Conservation (phyloP, 2,797 vertebrate species). For the Eremophila alpestris region DNA sequence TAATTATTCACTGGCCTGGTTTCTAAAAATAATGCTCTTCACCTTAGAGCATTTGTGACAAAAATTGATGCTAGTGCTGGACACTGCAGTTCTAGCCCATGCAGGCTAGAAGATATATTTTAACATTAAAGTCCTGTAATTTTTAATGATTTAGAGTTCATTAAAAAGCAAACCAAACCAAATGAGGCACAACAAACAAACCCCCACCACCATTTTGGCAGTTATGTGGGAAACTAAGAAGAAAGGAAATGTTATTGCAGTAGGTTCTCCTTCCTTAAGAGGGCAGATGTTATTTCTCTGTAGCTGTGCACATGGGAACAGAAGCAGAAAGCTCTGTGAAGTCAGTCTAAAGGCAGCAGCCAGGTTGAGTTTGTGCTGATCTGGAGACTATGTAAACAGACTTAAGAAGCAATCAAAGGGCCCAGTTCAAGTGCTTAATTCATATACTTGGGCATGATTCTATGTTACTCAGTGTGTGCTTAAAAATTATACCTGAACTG, state of each 20-base stretch:
- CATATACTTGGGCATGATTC: not conserved
- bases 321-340: not conserved
- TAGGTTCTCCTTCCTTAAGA: not conserved
- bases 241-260: not conserved
- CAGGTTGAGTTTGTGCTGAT: not conserved
- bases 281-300: not conserved
- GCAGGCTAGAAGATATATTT: not conserved
- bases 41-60: constrained; percentile 51
- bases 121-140: not conserved
- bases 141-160: not conserved
- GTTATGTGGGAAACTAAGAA: not conserved
- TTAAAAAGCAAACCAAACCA: not conserved
- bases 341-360: not conserved
- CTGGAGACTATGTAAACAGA: not conserved
- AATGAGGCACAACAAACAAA: not conserved
- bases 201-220: not conserved
- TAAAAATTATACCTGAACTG: not conserved
- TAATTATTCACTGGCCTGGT: constrained; percentile 59
- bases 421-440: not conserved
- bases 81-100: not conserved
- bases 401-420: not conserved
- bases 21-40: constrained; percentile 42
- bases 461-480: not conserved
- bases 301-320: not conserved
- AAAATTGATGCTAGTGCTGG: constrained; percentile 11